Evolutionary conservation across 2,113 vertebrate genomes (phyloP).

Genomic region (Procavia capensis): DNA sequence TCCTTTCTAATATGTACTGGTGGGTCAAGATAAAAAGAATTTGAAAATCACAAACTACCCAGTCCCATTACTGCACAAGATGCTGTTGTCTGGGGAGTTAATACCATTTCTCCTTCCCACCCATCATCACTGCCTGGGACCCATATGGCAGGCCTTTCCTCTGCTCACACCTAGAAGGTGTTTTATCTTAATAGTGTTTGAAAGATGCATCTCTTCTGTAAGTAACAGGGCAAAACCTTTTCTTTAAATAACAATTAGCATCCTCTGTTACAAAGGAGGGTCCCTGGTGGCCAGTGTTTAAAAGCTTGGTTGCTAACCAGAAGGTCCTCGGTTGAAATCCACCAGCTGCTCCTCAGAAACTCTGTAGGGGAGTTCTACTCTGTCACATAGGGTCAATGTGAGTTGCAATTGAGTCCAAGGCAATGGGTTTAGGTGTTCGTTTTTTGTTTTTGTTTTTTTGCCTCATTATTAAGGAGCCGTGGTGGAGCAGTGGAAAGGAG

Average conservation of each 20-base stretch:
- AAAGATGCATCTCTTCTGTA: conserved; percentile 5
- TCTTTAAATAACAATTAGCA: background rate
- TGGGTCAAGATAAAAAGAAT: conserved; percentile 10
- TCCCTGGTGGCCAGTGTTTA: too few relatives aligned
- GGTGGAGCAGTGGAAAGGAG: too few relatives aligned
- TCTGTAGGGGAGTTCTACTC: too few relatives aligned
- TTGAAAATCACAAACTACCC: background rate
- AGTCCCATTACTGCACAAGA: background rate
- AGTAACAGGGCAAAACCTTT: background rate
- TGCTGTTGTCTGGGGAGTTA: background rate
- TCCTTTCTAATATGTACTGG: background rate
- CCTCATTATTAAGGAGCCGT: background rate
- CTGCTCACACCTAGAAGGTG: background rate
- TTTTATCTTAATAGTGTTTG: background rate
- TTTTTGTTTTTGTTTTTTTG: too few relatives aligned
- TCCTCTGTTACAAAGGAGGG: too few relatives aligned
- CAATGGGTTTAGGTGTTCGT: too few relatives aligned
- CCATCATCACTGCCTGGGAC: background rate
- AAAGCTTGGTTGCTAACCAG: too few relatives aligned
- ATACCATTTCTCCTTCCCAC: background rate
- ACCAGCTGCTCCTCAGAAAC: background rate
- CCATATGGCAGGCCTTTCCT: background rate
- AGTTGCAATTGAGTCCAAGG: too few relatives aligned
- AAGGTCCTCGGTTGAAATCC: background rate
- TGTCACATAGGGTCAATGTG: too few relatives aligned